A percentile compares a stretch with the other conserved stretches of the same genome.
Evolutionary conservation across 2,113 vertebrate species (phyloP).

Genomic region (Bagarius yarrelli): DNA sequence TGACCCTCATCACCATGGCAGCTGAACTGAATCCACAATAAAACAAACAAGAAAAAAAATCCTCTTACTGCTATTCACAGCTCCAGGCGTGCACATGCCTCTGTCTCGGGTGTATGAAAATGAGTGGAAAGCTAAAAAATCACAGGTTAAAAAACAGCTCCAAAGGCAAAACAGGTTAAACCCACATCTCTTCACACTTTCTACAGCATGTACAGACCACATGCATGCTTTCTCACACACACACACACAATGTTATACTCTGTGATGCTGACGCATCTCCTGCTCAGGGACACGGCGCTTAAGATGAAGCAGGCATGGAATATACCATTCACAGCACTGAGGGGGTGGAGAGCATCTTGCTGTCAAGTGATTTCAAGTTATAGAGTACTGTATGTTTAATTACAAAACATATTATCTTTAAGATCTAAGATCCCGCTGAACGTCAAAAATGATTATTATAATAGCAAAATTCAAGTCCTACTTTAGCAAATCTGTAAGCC

Average conservation of each 20-base stretch:
- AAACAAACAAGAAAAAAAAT: slow-evolving; percentile 31
- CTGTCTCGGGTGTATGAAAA: slow-evolving; percentile 31
- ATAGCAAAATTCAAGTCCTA: not conserved
- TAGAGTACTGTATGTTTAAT: not conserved
- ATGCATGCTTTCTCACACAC: not conserved
- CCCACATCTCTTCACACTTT: slow-evolving; percentile 10
- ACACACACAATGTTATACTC: slow-evolving; percentile 42
- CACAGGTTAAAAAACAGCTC: slow-evolving; percentile 9
- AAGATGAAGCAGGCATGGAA: slow-evolving; percentile 67
- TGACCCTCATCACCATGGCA: slow-evolving; percentile 8
- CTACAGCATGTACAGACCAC: not conserved
- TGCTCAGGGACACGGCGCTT: slow-evolving; percentile 67
- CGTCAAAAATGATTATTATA: not conserved
- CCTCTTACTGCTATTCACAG: slow-evolving; percentile 73
- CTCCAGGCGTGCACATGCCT: slow-evolving; percentile 80
- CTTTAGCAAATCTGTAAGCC: not conserved
- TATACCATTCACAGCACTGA: slow-evolving; percentile 72
- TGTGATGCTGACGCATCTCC: slow-evolving; percentile 65
- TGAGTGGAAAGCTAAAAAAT: slow-evolving; percentile 15
- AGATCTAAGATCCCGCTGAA: not conserved
- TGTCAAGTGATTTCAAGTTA: not conserved
- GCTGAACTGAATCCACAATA: not conserved
- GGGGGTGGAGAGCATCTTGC: slow-evolving; percentile 54
- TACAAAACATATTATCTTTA: not conserved
- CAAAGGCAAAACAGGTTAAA: slow-evolving; percentile 15